Percentiles rank a stretch among this genome's conserved stretches.
Conservation (phyloP, 2,797 vertebrate genomes). For the Urosaurus nigricauda region DNA sequence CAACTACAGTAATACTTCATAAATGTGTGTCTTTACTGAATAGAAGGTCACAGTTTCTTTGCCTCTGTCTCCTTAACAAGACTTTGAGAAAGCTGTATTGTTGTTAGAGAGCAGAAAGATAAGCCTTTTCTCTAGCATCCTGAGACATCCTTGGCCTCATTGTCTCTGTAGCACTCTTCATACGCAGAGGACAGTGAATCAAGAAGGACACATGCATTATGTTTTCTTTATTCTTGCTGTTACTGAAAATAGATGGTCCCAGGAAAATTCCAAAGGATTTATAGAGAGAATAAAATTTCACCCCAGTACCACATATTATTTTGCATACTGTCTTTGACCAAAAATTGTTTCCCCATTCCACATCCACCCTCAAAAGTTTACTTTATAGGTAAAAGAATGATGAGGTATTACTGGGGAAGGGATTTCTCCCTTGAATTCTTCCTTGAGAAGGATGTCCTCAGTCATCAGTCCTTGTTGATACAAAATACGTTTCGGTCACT, state of each 20-base stretch:
- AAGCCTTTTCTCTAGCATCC: not conserved
- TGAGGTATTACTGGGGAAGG: not conserved
- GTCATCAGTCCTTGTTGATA: too few species aligned
- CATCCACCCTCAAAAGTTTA: not conserved
- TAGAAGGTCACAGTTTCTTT: not conserved
- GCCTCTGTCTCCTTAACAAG: not conserved
- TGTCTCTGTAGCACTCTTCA: not conserved
- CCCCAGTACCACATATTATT: not conserved
- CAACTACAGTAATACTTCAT: not conserved
- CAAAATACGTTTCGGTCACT: constrained; percentile 9
- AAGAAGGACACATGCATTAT: not conserved
- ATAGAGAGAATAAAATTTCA: not conserved
- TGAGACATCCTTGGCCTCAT: not conserved
- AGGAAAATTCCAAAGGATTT: too few species aligned
- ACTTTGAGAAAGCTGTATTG: constrained; percentile 25
- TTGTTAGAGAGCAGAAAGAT: constrained; percentile 14
- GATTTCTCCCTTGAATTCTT: not conserved
- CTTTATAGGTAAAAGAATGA: not conserved
- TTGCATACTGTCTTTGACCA: not conserved
- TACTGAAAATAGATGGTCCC: not conserved
- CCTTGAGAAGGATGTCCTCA: too few species aligned
- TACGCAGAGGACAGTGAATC: not conserved
- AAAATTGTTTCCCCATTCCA: not conserved
- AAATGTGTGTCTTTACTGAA: not conserved
- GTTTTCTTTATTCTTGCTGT: not conserved